Base-by-base conservation (phyloP, 1,140 invertebrate genomes). In the Lysiphlebus fabarum region DNA sequence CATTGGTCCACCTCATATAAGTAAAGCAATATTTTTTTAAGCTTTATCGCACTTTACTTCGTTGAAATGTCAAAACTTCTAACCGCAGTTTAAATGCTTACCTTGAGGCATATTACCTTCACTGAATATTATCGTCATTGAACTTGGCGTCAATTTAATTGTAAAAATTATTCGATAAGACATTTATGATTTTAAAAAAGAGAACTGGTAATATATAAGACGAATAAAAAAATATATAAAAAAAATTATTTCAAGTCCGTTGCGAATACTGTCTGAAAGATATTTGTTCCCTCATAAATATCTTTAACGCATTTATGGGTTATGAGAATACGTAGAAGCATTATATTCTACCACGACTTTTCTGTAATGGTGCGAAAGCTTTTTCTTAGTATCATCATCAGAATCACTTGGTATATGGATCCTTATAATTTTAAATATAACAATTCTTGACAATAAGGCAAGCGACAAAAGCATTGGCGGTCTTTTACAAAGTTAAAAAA, bases 11-110 rank as follows among this genome's bases (percentile, higher is more conserved):
- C 17, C 17, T 26, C 17, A 26, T 26, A 26, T 11, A 63, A 63
- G 62, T 59, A 40, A 59, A 56, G 71, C 67, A 69, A 70, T 73
- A 75, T 73, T 67, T 71, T 71, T 62, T 65, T 64, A 61, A 64
- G 65, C 64, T 75, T 75, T 74, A 74, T 74, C 67, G 71, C 63
- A 65, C 33, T 62, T 47, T 70, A 65, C 65, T 64, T 65, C 64
- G 56, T 40, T 47, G 66, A 68, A 67, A 63, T 47, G 58, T 56
- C 59, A 50, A 56, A 56, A 49, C 33, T 45, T 42, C n/a, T 37
- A 34, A 62, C 60, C 55, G 50, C 60, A 62, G 34, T 14, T 56
- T 47, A 41, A 53, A 41, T 50, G 50, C 12, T 51, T 17, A 17
- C 45, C 45, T 48, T 48, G 45, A 48, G 17, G 12, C 45, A 17